A percentile compares a stretch with the other conserved stretches of the same genome.
These are phyloP conservation scores for Cylindroiulus punctatus DNA, from an alignment of 2,888 invertebrate species.

Conservation along the genomic window DNA sequence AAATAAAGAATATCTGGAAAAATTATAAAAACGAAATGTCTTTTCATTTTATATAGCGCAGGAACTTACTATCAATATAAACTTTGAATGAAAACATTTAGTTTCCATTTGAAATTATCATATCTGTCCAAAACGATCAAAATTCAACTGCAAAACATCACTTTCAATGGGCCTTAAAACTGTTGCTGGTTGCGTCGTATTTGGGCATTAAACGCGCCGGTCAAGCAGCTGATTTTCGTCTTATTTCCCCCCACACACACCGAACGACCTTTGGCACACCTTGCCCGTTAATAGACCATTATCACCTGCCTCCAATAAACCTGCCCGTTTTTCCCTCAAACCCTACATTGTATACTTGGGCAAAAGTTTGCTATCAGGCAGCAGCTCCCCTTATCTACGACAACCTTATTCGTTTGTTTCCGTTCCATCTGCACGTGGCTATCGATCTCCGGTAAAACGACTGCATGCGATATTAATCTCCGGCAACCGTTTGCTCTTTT, in stretches of 20 bases:
- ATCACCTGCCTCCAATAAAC: conserved; percentile 20
- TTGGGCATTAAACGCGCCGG: too few species aligned
- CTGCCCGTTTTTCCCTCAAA: background rate
- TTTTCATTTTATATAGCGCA: too few species aligned
- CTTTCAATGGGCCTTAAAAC: too few species aligned
- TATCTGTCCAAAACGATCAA: too few species aligned
- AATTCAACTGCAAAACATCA: too few species aligned
- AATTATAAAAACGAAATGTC: too few species aligned
- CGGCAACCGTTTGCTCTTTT: background rate
- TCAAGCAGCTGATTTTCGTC: background rate
- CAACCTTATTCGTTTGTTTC: background rate
- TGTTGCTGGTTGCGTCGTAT: too few species aligned
- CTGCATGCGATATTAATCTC: background rate
- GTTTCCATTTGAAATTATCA: too few species aligned
- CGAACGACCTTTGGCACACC: conserved; percentile 43
- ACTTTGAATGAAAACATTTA: too few species aligned
- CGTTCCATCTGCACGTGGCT: conserved; percentile 20
- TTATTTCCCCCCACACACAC: background rate
- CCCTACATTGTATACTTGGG: background rate
- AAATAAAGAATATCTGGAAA: too few species aligned
- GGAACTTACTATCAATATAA: too few species aligned
- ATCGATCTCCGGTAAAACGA: background rate
- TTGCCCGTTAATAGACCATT: conserved; percentile 43
- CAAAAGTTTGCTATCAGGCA: too few species aligned
- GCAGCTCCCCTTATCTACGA: background rate